Conservation (phyloP, 1,140 invertebrate genomes). For the Penaeus indicus region DNA sequence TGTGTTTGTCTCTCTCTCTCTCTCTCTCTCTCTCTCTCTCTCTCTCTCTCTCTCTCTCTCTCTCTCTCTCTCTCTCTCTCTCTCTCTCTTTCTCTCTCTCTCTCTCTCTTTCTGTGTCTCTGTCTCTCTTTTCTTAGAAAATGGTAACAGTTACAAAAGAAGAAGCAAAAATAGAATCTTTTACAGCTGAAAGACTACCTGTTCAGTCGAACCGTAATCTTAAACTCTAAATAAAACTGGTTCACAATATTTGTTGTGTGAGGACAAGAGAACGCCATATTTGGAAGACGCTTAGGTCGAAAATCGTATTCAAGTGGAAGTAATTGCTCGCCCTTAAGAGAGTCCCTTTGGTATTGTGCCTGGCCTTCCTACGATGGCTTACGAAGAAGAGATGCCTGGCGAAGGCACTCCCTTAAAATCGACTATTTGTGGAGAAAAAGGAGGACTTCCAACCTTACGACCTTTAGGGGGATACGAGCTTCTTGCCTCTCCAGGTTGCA, state of each 20-base stretch:
- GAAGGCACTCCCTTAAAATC: too few relatives aligned
- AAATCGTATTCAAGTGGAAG: neutral
- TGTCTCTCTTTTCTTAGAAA: too few relatives aligned
- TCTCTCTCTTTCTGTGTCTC: too few relatives aligned
- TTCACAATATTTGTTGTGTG: neutral
- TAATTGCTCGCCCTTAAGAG: constrained; percentile 2
- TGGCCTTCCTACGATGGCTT: neutral
- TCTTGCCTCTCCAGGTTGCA: neutral
- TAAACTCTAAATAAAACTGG: constrained; percentile 33
- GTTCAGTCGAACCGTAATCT: constrained; percentile 1
- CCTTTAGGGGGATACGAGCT: neutral
- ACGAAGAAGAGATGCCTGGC: too few relatives aligned
- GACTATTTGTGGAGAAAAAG: too few relatives aligned
- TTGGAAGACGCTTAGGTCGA: neutral
- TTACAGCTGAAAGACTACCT: neutral
- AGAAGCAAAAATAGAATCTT: constrained; percentile 5
- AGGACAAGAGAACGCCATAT: neutral
- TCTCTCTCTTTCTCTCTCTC: too few relatives aligned
- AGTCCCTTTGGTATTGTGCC: constrained; percentile 20
- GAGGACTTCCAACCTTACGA: neutral
- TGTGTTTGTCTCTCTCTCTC: too few relatives aligned
- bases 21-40: too few relatives aligned
- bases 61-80: too few relatives aligned
- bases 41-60: too few relatives aligned
- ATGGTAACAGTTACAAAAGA: too few relatives aligned